phyloP scores from a whole-genome alignment of 23 tunicate genomes.

The Halocynthia roretzi region DNA sequence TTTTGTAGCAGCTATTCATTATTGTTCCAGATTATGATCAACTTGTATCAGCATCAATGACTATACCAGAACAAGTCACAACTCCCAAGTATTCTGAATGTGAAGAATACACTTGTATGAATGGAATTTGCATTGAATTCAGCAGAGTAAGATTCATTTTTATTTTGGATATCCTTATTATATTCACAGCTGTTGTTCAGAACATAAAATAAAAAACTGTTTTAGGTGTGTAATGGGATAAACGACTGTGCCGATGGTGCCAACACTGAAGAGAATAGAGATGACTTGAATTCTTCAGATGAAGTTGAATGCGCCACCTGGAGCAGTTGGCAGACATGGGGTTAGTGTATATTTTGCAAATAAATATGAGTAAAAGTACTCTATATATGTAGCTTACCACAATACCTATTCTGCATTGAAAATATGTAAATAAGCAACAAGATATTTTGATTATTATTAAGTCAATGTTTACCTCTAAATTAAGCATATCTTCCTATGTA shows the following conservation, averaged over 20 bases:
- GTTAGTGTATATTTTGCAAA: constrained; percentile 13
- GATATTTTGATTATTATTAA: too few species aligned
- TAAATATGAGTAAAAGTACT: neutral
- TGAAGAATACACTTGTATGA: constrained; percentile 25
- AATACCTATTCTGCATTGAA: too few species aligned
- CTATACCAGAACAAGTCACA: neutral
- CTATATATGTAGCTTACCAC: neutral
- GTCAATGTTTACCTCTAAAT: too few species aligned
- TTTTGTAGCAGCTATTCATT: too few species aligned
- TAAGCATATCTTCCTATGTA: too few species aligned
- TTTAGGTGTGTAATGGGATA: constrained; percentile 46
- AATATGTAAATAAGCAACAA: too few species aligned
- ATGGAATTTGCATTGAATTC: constrained; percentile 45
- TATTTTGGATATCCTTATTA: neutral
- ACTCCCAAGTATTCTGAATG: constrained; percentile 9
- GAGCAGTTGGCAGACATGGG: constrained; percentile 48
- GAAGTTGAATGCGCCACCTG: constrained; percentile 53
- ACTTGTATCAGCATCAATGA: too few species aligned
- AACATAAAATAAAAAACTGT: neutral
- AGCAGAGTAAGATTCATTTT: constrained; percentile 18
- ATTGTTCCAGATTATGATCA: too few species aligned
- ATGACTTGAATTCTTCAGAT: constrained; percentile 35
- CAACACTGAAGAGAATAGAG: neutral
- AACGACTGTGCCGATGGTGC: constrained; percentile 41
- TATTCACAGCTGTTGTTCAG: too few species aligned